These are phyloP conservation scores for Heliconius ethilla DNA, from an alignment of 2,888 invertebrate species.

Conservation along the genomic window DNA sequence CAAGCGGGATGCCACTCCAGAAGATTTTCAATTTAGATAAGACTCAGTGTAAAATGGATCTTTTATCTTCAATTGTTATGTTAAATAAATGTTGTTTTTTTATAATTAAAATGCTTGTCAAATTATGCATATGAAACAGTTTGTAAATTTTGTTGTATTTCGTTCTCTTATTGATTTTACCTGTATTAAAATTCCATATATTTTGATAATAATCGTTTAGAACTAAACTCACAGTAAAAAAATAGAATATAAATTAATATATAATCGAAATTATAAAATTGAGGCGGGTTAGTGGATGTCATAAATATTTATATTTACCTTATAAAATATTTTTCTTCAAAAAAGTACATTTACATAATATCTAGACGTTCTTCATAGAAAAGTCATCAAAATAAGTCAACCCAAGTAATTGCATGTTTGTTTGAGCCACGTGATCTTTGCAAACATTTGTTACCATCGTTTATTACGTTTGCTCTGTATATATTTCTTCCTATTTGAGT, in stretches of 20 bases:
- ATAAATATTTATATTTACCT: too few relatives aligned
- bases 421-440: constrained; percentile 25
- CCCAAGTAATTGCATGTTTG: too few relatives aligned
- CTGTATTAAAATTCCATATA: not conserved
- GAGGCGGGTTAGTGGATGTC: too few relatives aligned
- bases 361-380: not conserved
- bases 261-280: too few relatives aligned
- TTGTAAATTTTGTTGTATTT: too few relatives aligned
- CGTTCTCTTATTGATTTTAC: not conserved
- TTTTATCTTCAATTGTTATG: not conserved
- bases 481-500: constrained; percentile 34
- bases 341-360: not conserved
- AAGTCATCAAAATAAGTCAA: not conserved
- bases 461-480: constrained; percentile 34
- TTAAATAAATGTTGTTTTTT: not conserved
- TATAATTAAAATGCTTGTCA: not conserved
- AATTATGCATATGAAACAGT: not conserved
- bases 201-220: not conserved
- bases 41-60: not conserved
- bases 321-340: too few relatives aligned
- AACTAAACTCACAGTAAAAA: not conserved
- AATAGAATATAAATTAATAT: too few relatives aligned
- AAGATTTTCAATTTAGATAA: too few relatives aligned
- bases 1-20: too few relatives aligned
- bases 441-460: constrained; percentile 41